phyloP scores from a whole-genome alignment of 2,888 invertebrate genomes.

The Caenorhabditis drosophilae region DNA sequence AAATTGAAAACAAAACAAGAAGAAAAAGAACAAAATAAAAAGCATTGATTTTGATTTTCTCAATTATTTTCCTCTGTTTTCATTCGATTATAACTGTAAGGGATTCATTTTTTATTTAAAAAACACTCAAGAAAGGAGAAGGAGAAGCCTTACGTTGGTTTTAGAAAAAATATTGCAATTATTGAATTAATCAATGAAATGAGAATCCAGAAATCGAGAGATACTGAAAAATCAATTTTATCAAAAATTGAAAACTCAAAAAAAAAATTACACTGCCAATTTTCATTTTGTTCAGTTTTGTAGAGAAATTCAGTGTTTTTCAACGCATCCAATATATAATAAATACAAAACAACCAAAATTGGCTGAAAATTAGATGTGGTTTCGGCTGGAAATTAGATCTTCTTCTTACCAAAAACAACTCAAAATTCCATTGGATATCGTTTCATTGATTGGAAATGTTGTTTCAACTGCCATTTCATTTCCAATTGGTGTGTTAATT shows the following conservation, averaged over 20 bases:
- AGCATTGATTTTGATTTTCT: not conserved
- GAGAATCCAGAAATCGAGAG: slow-evolving; percentile 24
- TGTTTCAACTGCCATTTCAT: slow-evolving; percentile 63
- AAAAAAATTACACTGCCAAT: not conserved
- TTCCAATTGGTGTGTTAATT: slow-evolving; percentile 32
- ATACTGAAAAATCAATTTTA: slow-evolving; percentile 29
- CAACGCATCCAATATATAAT: slow-evolving; percentile 23
- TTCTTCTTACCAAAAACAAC: slow-evolving; percentile 55
- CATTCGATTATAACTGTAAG: slow-evolving; percentile 20
- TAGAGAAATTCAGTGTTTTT: slow-evolving; percentile 8
- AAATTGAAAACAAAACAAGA: no score
- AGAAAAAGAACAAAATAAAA: no score
- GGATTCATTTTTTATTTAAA: no score
- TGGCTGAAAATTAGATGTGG: slow-evolving; percentile 13
- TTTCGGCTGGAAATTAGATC: not conserved
- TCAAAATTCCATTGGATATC: slow-evolving; percentile 61
- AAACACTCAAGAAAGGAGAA: not conserved
- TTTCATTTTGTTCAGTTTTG: no score
- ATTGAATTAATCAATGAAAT: slow-evolving; percentile 14
- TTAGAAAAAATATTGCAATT: slow-evolving; percentile 16
- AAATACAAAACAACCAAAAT: slow-evolving; percentile 19
- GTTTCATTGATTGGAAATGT: slow-evolving; percentile 65
- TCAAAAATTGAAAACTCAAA: not conserved
- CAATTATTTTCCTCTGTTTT: slow-evolving; percentile 19
- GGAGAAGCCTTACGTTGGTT: slow-evolving; percentile 4